These are phyloP conservation scores for Minunthozetes semirufus DNA, from an alignment of 2,888 invertebrate species.

Conservation along the genomic window DNA sequence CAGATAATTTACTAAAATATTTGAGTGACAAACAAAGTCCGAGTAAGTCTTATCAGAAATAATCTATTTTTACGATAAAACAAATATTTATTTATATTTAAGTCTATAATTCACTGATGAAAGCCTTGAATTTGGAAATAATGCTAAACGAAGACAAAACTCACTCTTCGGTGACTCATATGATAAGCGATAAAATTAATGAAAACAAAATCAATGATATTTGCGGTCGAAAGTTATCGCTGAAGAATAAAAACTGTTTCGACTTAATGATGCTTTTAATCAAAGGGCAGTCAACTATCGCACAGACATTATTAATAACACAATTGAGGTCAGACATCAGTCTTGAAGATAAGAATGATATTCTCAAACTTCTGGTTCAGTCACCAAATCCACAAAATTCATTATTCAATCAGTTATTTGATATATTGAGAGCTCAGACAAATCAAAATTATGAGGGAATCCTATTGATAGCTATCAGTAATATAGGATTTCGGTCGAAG, in stretches of 20 bases:
- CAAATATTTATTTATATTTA: background rate
- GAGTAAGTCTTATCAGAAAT: background rate
- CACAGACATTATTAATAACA: constrained; percentile 16
- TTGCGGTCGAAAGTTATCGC: constrained; percentile 9
- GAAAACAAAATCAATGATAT: background rate
- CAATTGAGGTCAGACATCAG: background rate
- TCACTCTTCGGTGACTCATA: constrained; percentile 8
- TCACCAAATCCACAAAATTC: background rate
- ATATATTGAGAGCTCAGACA: background rate
- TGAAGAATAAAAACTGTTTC: constrained; percentile 14
- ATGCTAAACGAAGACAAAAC: constrained; percentile 23
- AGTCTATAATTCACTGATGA: constrained; percentile 18
- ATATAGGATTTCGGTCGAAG: constrained; percentile 9
- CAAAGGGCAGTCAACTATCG: constrained; percentile 19
- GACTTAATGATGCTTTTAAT: constrained; percentile 3
- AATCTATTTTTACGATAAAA: background rate
- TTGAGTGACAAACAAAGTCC: background rate
- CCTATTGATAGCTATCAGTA: constrained; percentile 20
- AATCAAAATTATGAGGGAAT: constrained; percentile 9
- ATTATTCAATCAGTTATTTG: constrained; percentile 7
- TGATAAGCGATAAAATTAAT: background rate
- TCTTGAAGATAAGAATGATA: constrained; percentile 5
- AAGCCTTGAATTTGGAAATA: constrained; percentile 17
- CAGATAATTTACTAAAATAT: background rate
- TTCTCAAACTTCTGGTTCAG: constrained; percentile 11